phyloP scores from a whole-genome alignment of 2,888 invertebrate genomes.

The Iphiclides podalirius region DNA sequence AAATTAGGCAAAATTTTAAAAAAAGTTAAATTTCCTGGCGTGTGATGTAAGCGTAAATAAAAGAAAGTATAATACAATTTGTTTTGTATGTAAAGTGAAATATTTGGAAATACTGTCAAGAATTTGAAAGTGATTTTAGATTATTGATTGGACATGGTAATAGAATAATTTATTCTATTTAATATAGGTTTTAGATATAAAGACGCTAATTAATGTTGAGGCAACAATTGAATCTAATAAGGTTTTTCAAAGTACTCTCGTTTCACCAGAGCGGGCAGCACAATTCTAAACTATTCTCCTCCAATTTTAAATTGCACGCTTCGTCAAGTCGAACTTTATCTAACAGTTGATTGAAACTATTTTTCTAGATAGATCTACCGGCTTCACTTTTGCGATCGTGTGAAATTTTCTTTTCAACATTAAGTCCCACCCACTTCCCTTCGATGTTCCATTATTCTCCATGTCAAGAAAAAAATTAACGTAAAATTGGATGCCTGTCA shows the following conservation, averaged over 20 bases:
- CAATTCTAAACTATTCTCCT: slow-evolving; percentile 59
- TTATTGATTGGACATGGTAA: no score
- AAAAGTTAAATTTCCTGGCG: no score
- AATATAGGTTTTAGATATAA: no score
- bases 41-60: no score
- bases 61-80: no score
- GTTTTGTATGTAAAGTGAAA: no score
- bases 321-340: slow-evolving; percentile 60
- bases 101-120: no score
- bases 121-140: no score
- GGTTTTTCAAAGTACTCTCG: slow-evolving; percentile 36
- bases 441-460: neutral
- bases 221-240: slow-evolving; percentile 37
- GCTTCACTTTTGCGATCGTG: slow-evolving; percentile 41
- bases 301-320: slow-evolving; percentile 60
- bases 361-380: slow-evolving; percentile 51
- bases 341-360: slow-evolving; percentile 68
- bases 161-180: no score
- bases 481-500: slow-evolving; percentile 13
- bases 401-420: slow-evolving; percentile 37
- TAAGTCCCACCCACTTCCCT: neutral
- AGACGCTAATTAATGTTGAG: neutral
- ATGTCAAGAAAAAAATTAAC: slow-evolving; percentile 9
- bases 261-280: slow-evolving; percentile 47
- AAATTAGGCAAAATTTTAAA: no score